phyloP scores from a whole-genome alignment of 2,113 vertebrate species.

The Geococcyx californianus region DNA sequence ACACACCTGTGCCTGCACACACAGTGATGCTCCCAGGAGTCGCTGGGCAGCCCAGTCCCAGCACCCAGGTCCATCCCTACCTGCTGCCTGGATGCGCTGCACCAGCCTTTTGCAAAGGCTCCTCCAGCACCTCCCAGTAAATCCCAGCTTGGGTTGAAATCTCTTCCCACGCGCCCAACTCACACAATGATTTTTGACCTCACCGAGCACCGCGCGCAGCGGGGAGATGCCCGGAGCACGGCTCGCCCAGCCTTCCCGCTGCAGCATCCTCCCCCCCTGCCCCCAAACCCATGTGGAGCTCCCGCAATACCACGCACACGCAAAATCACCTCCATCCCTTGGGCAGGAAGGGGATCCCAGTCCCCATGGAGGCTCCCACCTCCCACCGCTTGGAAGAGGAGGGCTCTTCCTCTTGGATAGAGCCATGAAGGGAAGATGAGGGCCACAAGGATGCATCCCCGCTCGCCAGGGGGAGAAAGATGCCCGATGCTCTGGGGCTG shows the following conservation, averaged over 20 bases:
- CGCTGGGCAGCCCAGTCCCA: not conserved
- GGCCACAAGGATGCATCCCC: accelerated
- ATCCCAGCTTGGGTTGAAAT: accelerated
- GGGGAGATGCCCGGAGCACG: accelerated
- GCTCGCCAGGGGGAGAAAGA: not conserved
- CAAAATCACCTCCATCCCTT: not conserved
- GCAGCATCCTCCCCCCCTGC: accelerated
- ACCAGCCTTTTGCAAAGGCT: not conserved
- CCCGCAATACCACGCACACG: accelerated
- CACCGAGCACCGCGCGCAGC: accelerated
- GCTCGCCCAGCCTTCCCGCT: not conserved
- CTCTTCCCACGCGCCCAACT: accelerated
- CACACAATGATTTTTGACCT: accelerated
- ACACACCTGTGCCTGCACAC: too few species aligned
- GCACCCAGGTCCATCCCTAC: not conserved
- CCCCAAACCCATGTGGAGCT: not conserved
- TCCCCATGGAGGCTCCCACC: not conserved
- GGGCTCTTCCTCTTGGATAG: not conserved
- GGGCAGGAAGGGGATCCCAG: accelerated
- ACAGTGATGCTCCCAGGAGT: not conserved
- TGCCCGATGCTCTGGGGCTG: accelerated
- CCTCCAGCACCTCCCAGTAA: not conserved
- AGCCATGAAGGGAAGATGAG: not conserved
- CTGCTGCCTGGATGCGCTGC: accelerated
- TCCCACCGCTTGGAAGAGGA: not conserved